Percentiles rank a stretch among this genome's conserved stretches.
Conservation (phyloP, 2,888 invertebrate genomes). For the Argynnis bischoffii region DNA sequence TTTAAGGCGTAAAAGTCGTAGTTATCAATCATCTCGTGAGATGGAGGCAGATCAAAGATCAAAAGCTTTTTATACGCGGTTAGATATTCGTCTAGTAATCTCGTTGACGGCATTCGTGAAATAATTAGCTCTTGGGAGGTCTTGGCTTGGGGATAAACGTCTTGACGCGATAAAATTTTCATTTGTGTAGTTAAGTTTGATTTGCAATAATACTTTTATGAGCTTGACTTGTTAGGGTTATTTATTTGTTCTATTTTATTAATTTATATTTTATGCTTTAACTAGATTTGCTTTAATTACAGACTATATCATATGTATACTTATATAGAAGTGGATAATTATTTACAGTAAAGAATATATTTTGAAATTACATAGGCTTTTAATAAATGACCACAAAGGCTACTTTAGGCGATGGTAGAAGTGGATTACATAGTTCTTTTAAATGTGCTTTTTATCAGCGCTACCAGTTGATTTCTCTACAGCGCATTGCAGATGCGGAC, state of each 20-base stretch:
- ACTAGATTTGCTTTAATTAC: no score
- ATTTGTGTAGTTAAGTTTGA: not conserved
- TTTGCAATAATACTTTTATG: not conserved
- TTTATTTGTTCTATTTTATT: no score
- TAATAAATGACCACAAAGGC: no score
- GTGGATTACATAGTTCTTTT: not conserved
- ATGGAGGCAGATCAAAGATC: constrained; percentile 40
- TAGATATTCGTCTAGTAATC: constrained; percentile 16
- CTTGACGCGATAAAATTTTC: constrained; percentile 2
- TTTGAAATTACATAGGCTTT: no score
- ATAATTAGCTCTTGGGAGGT: constrained; percentile 15
- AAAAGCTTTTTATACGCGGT: constrained; percentile 30
- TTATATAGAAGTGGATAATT: not conserved
- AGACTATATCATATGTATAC: not conserved
- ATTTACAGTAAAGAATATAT: no score
- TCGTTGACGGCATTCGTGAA: not conserved
- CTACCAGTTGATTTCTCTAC: not conserved
- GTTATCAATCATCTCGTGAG: constrained; percentile 39
- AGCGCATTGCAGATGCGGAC: constrained; percentile 22
- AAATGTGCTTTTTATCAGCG: not conserved
- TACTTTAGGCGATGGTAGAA: no score
- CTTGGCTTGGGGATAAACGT: not conserved
- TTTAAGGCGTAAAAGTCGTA: constrained; percentile 25
- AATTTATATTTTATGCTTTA: no score
- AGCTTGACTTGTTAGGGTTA: not conserved